Evolutionary conservation across 2,113 vertebrate genomes (phyloP), one percentile per base, ranked within the genome.

Genomic region (Amblyopsis rosae): DNA sequence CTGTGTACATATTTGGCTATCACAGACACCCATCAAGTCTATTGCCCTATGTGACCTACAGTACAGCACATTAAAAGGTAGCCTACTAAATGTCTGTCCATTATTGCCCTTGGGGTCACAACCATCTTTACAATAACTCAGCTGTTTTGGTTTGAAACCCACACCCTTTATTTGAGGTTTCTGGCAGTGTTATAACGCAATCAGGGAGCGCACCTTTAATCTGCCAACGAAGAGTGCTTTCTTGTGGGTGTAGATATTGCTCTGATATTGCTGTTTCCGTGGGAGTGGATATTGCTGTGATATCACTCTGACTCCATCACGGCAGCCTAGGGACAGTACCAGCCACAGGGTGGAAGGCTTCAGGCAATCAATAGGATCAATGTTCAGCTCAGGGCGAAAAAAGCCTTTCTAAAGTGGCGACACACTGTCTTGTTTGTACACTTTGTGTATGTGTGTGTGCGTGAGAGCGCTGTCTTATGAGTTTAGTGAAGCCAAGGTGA

Each of bases 331-430:
- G 60, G 67, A 72, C 53, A 63, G 73, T 47, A 65, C 75, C 63
- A 56, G 46, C 26, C 26, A 26, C 60, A 62, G 70, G 70, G 66
- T 53, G 41, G 17, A 69, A 32, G 26, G 69, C 71, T 75, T 72
- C 11, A 59, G 67, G 60, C 65, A 73, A 86, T 90, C 87, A 81
- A 86, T 90, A 19, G 59, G 85, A 87, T 89, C 88, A 86, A 86
- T 85, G 72, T 78, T 78, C 65, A 74, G 57, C 57, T 63, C 76
- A 76, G 67, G 82, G 73, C 81, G 82, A 88, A 90, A 89, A 90
- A 90, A 89, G 79, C 84, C 65, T 71, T 59, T 51, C 17, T 72
- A 69, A 81, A 83, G 76, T 79, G 70, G 62, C 79, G 80, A 86
- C 81, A 82, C 6, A 1, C 9, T 35, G 74, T 73, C 62, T 35